Evolutionary conservation across 2,888 invertebrate species (phyloP).

Genomic region (Acanthosepion esculentum): DNA sequence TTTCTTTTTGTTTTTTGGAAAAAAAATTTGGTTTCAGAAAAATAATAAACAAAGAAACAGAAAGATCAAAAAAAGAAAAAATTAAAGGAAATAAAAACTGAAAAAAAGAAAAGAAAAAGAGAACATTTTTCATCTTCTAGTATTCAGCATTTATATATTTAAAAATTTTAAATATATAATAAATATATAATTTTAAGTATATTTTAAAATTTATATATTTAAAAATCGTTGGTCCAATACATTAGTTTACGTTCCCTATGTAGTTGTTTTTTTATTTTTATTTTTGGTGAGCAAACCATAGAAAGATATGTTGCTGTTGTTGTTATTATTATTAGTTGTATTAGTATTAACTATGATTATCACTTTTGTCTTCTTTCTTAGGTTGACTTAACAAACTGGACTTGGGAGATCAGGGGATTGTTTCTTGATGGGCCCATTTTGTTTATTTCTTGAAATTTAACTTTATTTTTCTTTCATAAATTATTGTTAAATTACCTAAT

Average conservation of each 20-base stretch:
- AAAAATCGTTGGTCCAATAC: background rate
- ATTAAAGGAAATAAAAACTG: background rate
- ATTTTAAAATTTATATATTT: background rate
- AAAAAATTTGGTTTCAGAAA: background rate
- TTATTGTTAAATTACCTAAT: background rate
- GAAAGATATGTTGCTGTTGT: background rate
- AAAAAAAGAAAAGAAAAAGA: constrained; percentile 5
- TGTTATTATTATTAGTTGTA: background rate
- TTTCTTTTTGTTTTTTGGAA: background rate
- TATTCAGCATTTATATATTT: background rate
- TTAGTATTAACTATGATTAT: background rate
- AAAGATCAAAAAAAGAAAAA: background rate
- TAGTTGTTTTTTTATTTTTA: background rate
- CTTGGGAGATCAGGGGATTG: background rate
- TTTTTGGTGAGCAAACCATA: constrained; percentile 11
- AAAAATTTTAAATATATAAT: background rate
- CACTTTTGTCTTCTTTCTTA: background rate
- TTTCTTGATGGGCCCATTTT: background rate
- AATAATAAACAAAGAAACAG: background rate
- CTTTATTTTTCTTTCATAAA: background rate
- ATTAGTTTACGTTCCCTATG: background rate
- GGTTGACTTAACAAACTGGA: background rate
- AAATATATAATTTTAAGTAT: too few species aligned
- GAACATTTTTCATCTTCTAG: constrained; percentile 15
- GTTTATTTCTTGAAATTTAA: background rate